phyloP scores from a whole-genome alignment of 1,140 invertebrate species.

The Artemia franciscana region DNA sequence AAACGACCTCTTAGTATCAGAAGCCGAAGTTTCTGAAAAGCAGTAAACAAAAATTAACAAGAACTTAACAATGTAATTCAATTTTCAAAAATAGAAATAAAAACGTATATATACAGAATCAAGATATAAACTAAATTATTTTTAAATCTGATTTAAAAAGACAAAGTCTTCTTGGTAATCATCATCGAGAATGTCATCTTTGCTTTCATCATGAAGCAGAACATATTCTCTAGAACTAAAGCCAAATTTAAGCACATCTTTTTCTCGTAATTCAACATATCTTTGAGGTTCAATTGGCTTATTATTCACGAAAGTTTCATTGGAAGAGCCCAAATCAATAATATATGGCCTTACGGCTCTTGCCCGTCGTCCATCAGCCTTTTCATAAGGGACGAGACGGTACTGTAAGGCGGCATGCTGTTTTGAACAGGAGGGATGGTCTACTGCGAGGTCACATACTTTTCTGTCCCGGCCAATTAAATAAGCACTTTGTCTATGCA shows the following conservation, averaged over 20 bases:
- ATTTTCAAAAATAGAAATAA: no score
- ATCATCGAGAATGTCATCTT: conserved; percentile 50
- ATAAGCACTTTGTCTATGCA: conserved; percentile 92
- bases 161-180: conserved; percentile 27
- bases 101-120: no score
- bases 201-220: conserved; percentile 74
- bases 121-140: no score
- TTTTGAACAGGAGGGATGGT: conserved; percentile 96
- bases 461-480: conserved; percentile 79
- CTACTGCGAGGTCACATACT: conserved; percentile 81
- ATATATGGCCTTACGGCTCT: conserved; percentile 58
- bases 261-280: conserved; percentile 79
- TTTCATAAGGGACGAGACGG: conserved; percentile 54
- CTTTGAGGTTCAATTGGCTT: conserved; percentile 68
- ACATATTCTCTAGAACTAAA: conserved; percentile 91
- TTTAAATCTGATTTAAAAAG: no score
- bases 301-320: conserved; percentile 93
- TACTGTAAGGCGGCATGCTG: conserved; percentile 95
- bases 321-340: conserved; percentile 89
- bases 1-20: no score
- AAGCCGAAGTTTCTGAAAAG: no score
- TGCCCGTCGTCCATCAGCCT: conserved; percentile 42
- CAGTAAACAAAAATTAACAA: no score
- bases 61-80: no score
- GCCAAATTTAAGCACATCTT: conserved; percentile 93